A percentile compares a stretch with the other conserved stretches of the same genome.
Conservation (phyloP, 2,888 invertebrate species). For the Unio pictorum region DNA sequence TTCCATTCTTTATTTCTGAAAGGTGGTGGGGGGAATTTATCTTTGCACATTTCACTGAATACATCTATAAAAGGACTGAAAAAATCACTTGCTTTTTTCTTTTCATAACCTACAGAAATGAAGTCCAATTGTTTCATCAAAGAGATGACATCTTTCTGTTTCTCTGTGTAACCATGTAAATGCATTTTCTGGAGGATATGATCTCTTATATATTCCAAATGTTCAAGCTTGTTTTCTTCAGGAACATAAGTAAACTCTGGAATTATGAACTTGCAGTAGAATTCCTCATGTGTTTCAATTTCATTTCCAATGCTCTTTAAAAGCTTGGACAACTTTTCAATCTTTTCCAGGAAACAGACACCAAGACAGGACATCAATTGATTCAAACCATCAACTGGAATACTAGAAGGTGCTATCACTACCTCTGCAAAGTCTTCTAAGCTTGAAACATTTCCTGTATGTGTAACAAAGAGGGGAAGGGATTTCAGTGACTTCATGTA, state of each 20-base stretch:
- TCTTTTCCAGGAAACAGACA: no score
- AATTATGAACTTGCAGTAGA: background rate
- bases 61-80: no score
- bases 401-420: background rate
- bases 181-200: no score
- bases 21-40: slow-evolving; percentile 9
- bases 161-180: no score
- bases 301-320: background rate
- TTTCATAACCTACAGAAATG: no score
- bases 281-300: background rate
- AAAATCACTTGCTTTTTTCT: no score
- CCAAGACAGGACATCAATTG: background rate
- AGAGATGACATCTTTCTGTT: no score
- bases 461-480: slow-evolving; percentile 4
- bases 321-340: no score
- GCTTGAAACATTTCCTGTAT: background rate
- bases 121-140: no score
- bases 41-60: no score
- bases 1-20: slow-evolving; percentile 5
- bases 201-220: slow-evolving; percentile 1
- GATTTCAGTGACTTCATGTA: background rate
- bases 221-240: background rate
- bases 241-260: background rate
- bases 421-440: background rate
- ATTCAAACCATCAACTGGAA: slow-evolving; percentile 1